Evolutionary conservation across 2,888 invertebrate species (phyloP).

Genomic region (Diarsia dahlii): DNA sequence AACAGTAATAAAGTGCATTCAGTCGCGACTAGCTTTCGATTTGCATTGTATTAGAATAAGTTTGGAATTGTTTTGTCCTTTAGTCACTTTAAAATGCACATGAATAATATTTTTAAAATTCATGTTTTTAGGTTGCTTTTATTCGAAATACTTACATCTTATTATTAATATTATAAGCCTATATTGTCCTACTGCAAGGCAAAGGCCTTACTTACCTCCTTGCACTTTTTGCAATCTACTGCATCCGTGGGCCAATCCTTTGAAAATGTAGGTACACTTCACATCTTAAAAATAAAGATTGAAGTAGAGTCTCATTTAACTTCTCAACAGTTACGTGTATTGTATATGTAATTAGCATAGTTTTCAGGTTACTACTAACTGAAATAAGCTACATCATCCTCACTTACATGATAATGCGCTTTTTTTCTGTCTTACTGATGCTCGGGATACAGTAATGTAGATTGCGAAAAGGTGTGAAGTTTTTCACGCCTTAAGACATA

Average conservation of each 20-base stretch:
- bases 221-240: too few relatives aligned
- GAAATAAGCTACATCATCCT: conserved; percentile 3
- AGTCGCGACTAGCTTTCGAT: neutral
- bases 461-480: conserved; percentile 9
- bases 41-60: neutral
- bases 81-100: neutral
- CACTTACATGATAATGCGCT: neutral
- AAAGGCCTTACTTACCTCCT: too few relatives aligned
- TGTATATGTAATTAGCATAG: neutral
- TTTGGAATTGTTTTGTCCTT: neutral
- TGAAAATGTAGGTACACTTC: too few relatives aligned
- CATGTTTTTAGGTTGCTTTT: neutral
- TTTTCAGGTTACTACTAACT: neutral
- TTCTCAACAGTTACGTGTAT: neutral
- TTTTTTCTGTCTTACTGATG: neutral
- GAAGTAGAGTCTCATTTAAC: too few relatives aligned
- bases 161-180: too few relatives aligned
- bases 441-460: neutral
- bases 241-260: too few relatives aligned
- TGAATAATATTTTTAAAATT: neutral
- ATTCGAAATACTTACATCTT: too few relatives aligned
- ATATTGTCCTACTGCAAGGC: too few relatives aligned
- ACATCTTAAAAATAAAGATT: too few relatives aligned
- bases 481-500: neutral
- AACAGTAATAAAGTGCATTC: conserved; percentile 4